Percentiles rank a stretch among this genome's conserved stretches.
These are phyloP conservation scores for Helostoma temminkii DNA, from an alignment of 2,797 vertebrate genomes.

Conservation along the genomic window DNA sequence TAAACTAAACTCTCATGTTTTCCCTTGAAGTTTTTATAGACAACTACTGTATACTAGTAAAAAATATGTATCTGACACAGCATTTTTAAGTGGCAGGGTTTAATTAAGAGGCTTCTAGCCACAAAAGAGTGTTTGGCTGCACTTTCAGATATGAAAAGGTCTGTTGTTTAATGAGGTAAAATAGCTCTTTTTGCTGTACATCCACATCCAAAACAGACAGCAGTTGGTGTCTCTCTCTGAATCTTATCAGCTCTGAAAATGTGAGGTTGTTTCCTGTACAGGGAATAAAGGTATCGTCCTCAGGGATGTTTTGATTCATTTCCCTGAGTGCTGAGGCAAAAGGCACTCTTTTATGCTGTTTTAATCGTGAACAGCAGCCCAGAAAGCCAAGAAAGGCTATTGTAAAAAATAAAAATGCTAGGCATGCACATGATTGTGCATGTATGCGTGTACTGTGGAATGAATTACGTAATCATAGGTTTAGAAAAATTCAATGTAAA, in stretches of 20 bases:
- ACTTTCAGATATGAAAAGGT: constrained; percentile 50
- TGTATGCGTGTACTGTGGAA: constrained; percentile 22
- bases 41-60: not conserved
- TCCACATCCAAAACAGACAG: constrained; percentile 28
- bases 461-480: constrained; percentile 64
- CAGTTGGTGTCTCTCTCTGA: constrained; percentile 47
- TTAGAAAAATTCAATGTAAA: constrained; percentile 54
- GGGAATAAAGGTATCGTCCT: constrained; percentile 73
- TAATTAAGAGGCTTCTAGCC: constrained; percentile 54
- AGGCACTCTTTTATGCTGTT: constrained; percentile 40
- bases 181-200: constrained; percentile 21
- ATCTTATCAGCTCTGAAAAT: constrained; percentile 70
- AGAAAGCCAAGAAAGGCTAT: constrained; percentile 40
- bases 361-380: constrained; percentile 59
- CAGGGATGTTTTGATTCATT: constrained; percentile 69
- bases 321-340: constrained; percentile 54
- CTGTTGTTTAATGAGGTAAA: constrained; percentile 60
- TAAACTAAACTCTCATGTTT: not conserved
- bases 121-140: constrained; percentile 33
- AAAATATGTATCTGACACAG: constrained; percentile 10
- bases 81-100: constrained; percentile 46
- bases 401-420: constrained; percentile 36
- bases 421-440: not conserved
- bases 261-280: constrained; percentile 56
- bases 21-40: constrained; percentile 7